Base-by-base conservation (phyloP, 2,888 invertebrate species). In the Buathra laborator region DNA sequence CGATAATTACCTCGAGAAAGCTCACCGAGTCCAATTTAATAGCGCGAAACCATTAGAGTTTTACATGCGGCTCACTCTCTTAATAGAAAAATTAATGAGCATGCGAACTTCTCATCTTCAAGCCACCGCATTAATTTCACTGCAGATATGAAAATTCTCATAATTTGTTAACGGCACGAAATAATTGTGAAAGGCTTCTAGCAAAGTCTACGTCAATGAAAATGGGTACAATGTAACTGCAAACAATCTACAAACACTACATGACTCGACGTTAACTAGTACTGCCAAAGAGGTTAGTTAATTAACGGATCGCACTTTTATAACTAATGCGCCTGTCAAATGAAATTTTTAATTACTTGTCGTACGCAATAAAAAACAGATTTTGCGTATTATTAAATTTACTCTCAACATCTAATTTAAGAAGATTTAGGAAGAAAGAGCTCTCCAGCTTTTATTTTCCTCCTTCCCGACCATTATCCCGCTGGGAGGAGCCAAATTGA, bases 1-100 rank as follows among this genome's bases (percentile, higher is more conserved):
- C 51, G 9, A 48, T 24, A 70, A 70, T 70, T 70, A 70, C 24
- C 7, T 12, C 29, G 37, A 9, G 19, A 19, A 24, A 48, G 29
- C 51, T 48, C 32, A 24, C 48, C 16, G n/a, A 29, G 51, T 51
- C 51, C 51, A 70, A 70, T 70, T 70, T 53, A n/a, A 24, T 12
- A 3, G 24, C 16, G n/a, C 51, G 32, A 51, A 12, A 12, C 70
- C 7, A 14, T 70, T 51, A 29, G 48, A 70, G 32, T 53, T 16
- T 53, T 53, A 53, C 53, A 16, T 19, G 9, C 53, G 3, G 2
- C 19, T 53, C 53, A n/a, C 19, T 53, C 10, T 53, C 7, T 53
- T 10, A 10, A 19, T 19, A 53, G n/a, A 2, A 19, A 53, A 9
- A 16, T 53, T 53, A 53, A 53, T 53, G 1, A 53, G 19, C n/a